These are phyloP conservation scores for Brassicogethes aeneus DNA, from an alignment of 2,888 invertebrate species.

Conservation along the genomic window DNA sequence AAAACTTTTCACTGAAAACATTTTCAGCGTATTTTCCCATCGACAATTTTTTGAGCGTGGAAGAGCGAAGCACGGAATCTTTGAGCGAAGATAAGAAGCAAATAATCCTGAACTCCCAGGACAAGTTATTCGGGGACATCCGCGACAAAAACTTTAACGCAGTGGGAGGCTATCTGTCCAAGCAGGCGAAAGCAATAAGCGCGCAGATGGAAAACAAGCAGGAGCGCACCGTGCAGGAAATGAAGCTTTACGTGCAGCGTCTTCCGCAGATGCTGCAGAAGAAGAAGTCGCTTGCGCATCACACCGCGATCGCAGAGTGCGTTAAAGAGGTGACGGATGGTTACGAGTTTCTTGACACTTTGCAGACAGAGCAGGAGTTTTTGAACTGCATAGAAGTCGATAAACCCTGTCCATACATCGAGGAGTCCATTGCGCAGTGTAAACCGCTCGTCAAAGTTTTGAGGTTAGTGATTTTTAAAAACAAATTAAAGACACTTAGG, in stretches of 20 bases:
- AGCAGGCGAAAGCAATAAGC: slow-evolving; percentile 79
- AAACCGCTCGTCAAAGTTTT: slow-evolving; percentile 75
- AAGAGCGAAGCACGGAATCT: slow-evolving; percentile 52
- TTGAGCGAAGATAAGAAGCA: slow-evolving; percentile 58
- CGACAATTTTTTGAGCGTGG: slow-evolving; percentile 66
- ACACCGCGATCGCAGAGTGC: slow-evolving; percentile 89
- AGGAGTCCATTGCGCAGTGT: slow-evolving; percentile 83
- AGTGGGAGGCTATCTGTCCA: slow-evolving; percentile 75
- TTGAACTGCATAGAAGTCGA: slow-evolving; percentile 88
- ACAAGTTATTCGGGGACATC: slow-evolving; percentile 81
- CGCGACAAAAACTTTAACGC: slow-evolving; percentile 90
- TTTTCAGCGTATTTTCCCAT: slow-evolving; percentile 78
- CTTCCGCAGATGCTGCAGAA: slow-evolving; percentile 80
- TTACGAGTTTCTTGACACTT: slow-evolving; percentile 36
- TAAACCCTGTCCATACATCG: slow-evolving; percentile 78
- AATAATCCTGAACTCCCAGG: slow-evolving; percentile 80
- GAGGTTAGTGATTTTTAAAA: too few relatives aligned
- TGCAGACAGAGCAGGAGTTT: slow-evolving; percentile 76
- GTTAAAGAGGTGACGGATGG: slow-evolving; percentile 70
- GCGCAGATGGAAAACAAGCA: slow-evolving; percentile 78
- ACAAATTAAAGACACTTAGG: too few relatives aligned
- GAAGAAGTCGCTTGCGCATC: slow-evolving; percentile 77
- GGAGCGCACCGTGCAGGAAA: slow-evolving; percentile 88
- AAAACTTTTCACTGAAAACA: too few relatives aligned
- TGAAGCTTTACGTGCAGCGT: slow-evolving; percentile 85